Conservation (phyloP, 2,888 invertebrate genomes). For the Uropetala carovei region DNA sequence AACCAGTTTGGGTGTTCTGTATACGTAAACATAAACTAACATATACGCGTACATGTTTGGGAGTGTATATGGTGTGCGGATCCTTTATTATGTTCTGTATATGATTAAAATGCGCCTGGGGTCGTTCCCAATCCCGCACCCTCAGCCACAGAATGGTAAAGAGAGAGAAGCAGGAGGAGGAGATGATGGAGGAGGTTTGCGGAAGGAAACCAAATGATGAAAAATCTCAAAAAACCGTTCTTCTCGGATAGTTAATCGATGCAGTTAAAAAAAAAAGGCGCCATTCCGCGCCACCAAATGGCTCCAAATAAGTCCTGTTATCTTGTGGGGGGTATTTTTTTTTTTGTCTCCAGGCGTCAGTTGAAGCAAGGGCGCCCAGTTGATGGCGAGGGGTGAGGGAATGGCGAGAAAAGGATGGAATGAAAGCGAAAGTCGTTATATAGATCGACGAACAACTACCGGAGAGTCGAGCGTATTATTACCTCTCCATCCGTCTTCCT, state of each 20-base stretch:
- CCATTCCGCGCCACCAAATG: conserved; percentile 44
- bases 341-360: background rate
- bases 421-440: conserved; percentile 47
- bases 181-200: background rate
- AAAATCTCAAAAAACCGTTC: conserved; percentile 41
- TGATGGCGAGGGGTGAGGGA: background rate
- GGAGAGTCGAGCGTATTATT: background rate
- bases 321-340: conserved; percentile 2
- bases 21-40: too few relatives aligned
- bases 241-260: conserved; percentile 39
- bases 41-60: too few relatives aligned
- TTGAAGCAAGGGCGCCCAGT: background rate
- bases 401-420: background rate
- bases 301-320: conserved; percentile 38
- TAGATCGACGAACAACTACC: background rate
- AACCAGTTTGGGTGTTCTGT: too few relatives aligned
- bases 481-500: too few relatives aligned
- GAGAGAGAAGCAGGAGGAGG: background rate
- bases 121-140: background rate
- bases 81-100: background rate
- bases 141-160: background rate
- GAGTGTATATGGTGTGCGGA: too few relatives aligned
- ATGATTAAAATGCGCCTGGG: background rate
- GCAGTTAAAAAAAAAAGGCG: conserved; percentile 52
- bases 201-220: conserved; percentile 33